These are phyloP conservation scores for Scortum barcoo DNA, from an alignment of 2,113 vertebrate genomes.

Conservation along the genomic window DNA sequence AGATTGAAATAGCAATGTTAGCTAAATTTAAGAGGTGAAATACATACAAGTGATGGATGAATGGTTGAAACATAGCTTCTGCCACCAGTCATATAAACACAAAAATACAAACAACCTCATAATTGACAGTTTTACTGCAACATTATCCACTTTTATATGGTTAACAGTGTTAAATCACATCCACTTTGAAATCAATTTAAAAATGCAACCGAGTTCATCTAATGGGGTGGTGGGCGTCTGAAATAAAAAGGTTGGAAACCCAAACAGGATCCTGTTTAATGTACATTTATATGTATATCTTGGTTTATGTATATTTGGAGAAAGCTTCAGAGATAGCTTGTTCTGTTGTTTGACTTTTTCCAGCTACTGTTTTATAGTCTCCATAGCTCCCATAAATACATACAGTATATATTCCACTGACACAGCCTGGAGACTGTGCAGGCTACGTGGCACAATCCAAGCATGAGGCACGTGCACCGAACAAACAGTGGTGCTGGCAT, in stretches of 20 bases:
- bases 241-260: not conserved
- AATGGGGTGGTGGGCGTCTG: not conserved
- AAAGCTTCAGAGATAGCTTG: not conserved
- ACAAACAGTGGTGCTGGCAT: conserved; percentile 42
- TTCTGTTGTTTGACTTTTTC: conserved; percentile 12
- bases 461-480: conserved; percentile 5
- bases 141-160: not conserved
- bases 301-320: too few species aligned
- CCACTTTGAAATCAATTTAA: not conserved
- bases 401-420: conserved; percentile 1
- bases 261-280: not conserved
- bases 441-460: conserved; percentile 67
- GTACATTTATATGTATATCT: not conserved
- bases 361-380: conserved; percentile 9
- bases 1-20: too few species aligned
- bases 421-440: conserved; percentile 41
- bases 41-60: not conserved
- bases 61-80: not conserved
- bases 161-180: not conserved
- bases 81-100: too few species aligned
- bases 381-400: not conserved
- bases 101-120: too few species aligned
- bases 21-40: too few species aligned
- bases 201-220: not conserved
- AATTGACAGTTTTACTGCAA: not conserved